Conservation (phyloP, 2,797 vertebrate species). For the Cynopterus sphinx region DNA sequence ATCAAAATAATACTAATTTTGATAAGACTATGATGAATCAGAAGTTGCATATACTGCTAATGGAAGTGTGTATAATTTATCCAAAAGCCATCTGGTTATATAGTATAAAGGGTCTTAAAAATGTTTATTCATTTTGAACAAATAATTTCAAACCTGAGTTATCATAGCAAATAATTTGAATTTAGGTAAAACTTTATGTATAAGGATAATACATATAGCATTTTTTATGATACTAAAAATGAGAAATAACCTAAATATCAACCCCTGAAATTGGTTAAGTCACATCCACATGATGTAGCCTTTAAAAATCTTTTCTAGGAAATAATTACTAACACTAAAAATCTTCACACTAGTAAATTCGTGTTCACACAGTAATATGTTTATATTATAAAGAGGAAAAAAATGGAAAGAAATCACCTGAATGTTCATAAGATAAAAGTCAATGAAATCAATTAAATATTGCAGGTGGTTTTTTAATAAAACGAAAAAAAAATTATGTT, state of each 20-base stretch:
- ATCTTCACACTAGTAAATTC: background rate
- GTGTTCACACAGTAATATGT: background rate
- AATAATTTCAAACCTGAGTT: conserved; percentile 27
- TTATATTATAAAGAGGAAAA: background rate
- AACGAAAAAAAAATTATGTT: background rate
- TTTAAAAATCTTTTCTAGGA: conserved; percentile 15
- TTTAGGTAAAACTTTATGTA: background rate
- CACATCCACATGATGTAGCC: background rate
- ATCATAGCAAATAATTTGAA: background rate
- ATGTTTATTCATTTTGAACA: background rate
- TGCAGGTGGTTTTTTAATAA: background rate
- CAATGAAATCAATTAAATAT: conserved; percentile 31
- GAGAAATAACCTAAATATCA: conserved; percentile 5
- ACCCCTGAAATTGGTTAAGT: background rate
- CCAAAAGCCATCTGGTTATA: background rate
- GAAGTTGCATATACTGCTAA: background rate
- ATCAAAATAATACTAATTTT: conserved; percentile 20
- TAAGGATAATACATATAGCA: background rate
- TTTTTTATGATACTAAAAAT: conserved; percentile 2
- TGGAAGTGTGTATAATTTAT: background rate
- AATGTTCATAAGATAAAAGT: background rate
- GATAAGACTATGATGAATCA: background rate
- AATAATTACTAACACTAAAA: conserved; percentile 31
- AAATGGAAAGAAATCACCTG: background rate
- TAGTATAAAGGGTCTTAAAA: background rate